Conservation (phyloP, 2,797 vertebrate genomes). For the Tolypeutes matacus region DNA sequence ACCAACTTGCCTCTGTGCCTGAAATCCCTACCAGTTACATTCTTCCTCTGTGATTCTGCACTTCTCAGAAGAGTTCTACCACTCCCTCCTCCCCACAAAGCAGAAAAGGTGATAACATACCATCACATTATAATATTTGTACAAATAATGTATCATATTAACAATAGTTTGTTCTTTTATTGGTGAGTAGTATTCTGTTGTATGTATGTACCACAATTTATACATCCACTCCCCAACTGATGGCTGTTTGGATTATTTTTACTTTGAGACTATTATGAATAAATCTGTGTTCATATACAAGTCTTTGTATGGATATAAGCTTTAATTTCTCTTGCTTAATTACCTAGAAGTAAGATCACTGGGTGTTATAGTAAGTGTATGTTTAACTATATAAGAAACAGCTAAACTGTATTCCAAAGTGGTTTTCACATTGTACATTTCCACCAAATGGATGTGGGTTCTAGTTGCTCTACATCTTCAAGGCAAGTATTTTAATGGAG, state of each 20-base stretch:
- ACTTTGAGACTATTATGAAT: not conserved
- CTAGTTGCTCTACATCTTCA: not conserved
- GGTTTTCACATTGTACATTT: not conserved
- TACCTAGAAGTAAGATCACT: not conserved
- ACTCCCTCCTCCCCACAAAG: not conserved
- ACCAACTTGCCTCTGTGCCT: not conserved
- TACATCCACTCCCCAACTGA: not conserved
- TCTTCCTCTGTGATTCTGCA: not conserved
- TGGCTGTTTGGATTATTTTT: not conserved
- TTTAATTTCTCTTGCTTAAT: conserved; percentile 25
- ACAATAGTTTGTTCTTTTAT: not conserved
- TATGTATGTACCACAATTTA: not conserved
- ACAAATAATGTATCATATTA: not conserved
- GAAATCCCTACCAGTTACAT: not conserved
- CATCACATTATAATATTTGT: not conserved
- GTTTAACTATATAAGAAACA: conserved; percentile 30
- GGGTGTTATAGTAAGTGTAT: not conserved
- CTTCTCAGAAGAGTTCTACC: not conserved
- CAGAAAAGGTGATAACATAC: not conserved
- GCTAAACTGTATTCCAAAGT: not conserved
- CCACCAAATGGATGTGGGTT: not conserved
- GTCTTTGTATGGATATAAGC: not conserved
- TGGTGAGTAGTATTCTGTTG: not conserved
- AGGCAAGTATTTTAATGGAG: not conserved
- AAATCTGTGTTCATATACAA: not conserved